phyloP scores from a whole-genome alignment of 2,113 vertebrate species.

The Vidua macroura region DNA sequence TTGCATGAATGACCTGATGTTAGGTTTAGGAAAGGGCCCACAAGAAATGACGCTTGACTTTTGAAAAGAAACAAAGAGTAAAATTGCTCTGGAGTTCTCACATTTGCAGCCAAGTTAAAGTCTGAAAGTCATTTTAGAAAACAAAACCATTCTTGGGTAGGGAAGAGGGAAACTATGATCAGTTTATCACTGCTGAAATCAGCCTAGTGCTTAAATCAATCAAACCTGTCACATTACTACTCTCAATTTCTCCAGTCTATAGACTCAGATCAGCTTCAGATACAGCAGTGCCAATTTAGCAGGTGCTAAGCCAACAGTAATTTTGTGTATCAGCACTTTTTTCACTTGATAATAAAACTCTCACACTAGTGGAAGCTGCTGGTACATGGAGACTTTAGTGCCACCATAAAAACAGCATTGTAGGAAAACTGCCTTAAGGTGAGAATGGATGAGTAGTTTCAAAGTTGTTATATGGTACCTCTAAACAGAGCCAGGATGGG shows the following conservation, averaged over 20 bases:
- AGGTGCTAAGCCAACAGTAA: slow-evolving; percentile 40
- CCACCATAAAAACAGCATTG: slow-evolving; percentile 35
- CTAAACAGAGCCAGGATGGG: background rate
- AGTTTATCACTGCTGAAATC: background rate
- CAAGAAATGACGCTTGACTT: background rate
- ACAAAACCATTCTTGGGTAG: background rate
- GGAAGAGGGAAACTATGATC: background rate
- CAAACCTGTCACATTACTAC: background rate
- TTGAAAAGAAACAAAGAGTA: background rate
- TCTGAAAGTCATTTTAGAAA: background rate
- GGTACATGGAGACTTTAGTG: slow-evolving; percentile 13
- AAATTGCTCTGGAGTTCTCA: background rate
- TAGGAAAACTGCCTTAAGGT: slow-evolving; percentile 36
- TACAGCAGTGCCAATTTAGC: background rate
- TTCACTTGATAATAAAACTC: slow-evolving; percentile 32
- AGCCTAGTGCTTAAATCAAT: background rate
- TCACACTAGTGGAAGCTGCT: background rate
- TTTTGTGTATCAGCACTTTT: slow-evolving; percentile 37
- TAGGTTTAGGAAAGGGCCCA: background rate
- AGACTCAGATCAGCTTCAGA: background rate
- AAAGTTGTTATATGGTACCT: background rate
- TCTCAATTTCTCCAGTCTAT: background rate
- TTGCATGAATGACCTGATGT: background rate
- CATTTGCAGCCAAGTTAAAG: background rate
- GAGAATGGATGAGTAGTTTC: slow-evolving; percentile 19